phyloP scores from a whole-genome alignment of 2,113 vertebrate species.

The Phainopepla nitens region DNA sequence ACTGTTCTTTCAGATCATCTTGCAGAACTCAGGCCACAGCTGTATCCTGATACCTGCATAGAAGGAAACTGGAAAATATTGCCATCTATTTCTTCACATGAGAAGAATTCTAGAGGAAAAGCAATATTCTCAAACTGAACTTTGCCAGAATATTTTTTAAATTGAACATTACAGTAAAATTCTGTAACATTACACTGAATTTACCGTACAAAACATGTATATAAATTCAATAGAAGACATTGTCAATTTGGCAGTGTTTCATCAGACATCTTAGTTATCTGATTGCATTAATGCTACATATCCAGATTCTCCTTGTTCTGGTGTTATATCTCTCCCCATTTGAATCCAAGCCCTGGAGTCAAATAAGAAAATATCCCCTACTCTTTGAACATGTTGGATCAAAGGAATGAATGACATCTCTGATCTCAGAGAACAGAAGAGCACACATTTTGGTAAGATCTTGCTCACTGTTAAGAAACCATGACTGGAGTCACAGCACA shows the following conservation, averaged over 20 bases:
- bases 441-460: neutral
- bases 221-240: neutral
- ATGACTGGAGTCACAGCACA: neutral
- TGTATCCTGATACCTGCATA: neutral
- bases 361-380: neutral
- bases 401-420: constrained; percentile 28
- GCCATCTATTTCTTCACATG: neutral
- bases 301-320: constrained; percentile 11
- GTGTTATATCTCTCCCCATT: neutral
- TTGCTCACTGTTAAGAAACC: neutral
- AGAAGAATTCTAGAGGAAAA: neutral
- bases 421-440: neutral
- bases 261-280: neutral
- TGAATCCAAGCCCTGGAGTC: constrained; percentile 27
- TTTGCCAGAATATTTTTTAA: neutral
- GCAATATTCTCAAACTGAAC: neutral
- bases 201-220: neutral
- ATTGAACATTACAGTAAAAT: neutral
- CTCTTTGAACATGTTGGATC: constrained; percentile 37
- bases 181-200: neutral
- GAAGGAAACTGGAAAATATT: neutral
- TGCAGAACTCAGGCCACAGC: neutral
- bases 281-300: neutral
- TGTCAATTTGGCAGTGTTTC: neutral
- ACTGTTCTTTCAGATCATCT: neutral